These are phyloP conservation scores for Suncus etruscus DNA, from an alignment of 2,113 vertebrate genomes.

Conservation along the genomic window DNA sequence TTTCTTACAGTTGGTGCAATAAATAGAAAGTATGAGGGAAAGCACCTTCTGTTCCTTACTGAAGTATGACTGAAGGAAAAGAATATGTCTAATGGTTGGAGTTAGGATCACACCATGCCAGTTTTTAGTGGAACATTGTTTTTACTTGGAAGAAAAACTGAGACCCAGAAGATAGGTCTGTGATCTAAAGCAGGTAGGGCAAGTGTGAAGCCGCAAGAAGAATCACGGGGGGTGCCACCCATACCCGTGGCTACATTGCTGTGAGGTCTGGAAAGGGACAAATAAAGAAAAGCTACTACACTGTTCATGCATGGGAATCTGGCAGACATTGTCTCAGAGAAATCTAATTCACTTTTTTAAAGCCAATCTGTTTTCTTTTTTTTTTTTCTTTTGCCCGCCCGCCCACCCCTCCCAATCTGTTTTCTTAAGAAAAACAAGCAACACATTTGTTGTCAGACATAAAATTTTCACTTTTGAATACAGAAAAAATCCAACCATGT, in stretches of 20 bases:
- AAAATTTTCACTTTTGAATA: slow-evolving; percentile 29
- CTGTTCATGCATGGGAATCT: neutral
- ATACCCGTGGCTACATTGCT: too few species aligned
- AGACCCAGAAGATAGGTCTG: neutral
- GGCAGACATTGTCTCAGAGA: slow-evolving; percentile 35
- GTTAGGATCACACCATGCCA: too few species aligned
- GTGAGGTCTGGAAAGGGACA: too few species aligned
- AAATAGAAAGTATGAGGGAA: neutral
- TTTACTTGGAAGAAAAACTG: slow-evolving; percentile 25
- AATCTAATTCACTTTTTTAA: slow-evolving; percentile 5
- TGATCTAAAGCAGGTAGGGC: too few species aligned
- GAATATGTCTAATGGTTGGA: neutral
- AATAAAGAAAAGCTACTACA: too few species aligned
- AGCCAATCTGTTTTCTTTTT: neutral
- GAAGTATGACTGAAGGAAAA: neutral
- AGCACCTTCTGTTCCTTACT: neutral
- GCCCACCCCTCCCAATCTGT: too few species aligned
- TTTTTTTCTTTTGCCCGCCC: too few species aligned
- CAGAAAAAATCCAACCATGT: neutral
- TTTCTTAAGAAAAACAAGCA: neutral
- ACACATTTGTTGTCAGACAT: neutral
- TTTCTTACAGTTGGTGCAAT: slow-evolving; percentile 32
- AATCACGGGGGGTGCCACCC: too few species aligned
- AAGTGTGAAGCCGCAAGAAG: too few species aligned
- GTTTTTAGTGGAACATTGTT: neutral